Conservation (phyloP, 2,113 vertebrate genomes). For the Notothenia rossii region DNA sequence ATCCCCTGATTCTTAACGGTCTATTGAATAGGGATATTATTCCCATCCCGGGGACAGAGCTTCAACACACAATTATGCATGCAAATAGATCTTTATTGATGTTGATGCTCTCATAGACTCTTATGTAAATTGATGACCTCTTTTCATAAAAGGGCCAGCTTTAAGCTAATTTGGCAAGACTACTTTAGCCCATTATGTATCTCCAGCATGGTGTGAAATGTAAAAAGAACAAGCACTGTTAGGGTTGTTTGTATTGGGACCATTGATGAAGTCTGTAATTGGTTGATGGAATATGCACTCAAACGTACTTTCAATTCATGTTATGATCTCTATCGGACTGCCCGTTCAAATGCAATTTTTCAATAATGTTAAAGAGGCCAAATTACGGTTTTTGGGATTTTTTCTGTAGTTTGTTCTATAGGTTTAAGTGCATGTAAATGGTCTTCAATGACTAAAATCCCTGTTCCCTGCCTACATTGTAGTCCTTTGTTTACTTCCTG, state of each 20-base stretch:
- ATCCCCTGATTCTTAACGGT: background rate
- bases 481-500: no score
- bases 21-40: background rate
- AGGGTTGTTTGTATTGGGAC: background rate
- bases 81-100: background rate
- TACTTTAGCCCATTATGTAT: constrained; percentile 5
- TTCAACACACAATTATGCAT: background rate
- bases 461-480: no score
- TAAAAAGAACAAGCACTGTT: constrained; percentile 4
- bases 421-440: no score
- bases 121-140: constrained; percentile 19
- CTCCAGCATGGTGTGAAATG: constrained; percentile 25
- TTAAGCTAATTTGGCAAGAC: constrained; percentile 5
- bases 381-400: no score
- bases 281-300: background rate
- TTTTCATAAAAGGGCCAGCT: constrained; percentile 15
- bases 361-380: background rate
- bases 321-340: background rate
- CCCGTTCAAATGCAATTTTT: background rate
- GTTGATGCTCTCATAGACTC: background rate
- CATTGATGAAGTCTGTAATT: background rate
- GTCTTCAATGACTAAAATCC: no score
- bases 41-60: background rate
- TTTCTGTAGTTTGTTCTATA: no score
- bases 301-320: no score